Conservation (phyloP, 2,797 vertebrate species). For the Pseudotriccus pelzelni region DNA sequence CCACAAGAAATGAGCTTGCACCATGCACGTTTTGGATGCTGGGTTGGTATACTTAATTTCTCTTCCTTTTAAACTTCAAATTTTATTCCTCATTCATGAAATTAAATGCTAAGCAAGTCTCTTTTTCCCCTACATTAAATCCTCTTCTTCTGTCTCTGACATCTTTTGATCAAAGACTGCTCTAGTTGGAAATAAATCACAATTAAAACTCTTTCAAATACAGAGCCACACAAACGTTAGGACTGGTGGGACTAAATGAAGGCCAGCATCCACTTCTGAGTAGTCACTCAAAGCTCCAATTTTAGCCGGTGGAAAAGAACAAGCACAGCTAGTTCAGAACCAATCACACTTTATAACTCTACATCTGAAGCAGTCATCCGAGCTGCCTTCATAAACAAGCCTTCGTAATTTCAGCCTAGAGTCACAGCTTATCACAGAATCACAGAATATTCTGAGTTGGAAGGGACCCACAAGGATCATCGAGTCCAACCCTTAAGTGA, state of each 20-base stretch:
- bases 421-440: not conserved
- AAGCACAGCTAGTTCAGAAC: not conserved
- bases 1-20: not conserved
- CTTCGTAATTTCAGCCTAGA: not conserved
- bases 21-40: not conserved
- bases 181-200: not conserved
- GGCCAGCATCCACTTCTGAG: not conserved
- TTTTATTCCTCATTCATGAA: not conserved
- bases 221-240: not conserved
- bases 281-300: not conserved
- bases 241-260: not conserved
- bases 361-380: not conserved
- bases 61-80: not conserved
- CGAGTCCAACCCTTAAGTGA: accelerated
- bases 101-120: not conserved
- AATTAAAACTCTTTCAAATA: not conserved
- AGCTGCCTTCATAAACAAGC: not conserved
- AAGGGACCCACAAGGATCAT: not conserved
- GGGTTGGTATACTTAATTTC: not conserved
- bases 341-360: not conserved
- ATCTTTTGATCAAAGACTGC: not conserved
- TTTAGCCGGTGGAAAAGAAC: not conserved
- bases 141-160: not conserved
- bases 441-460: not conserved
- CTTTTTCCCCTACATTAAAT: not conserved